phyloP scores from a whole-genome alignment of 2,888 invertebrate genomes.

The Arctia plantaginis region DNA sequence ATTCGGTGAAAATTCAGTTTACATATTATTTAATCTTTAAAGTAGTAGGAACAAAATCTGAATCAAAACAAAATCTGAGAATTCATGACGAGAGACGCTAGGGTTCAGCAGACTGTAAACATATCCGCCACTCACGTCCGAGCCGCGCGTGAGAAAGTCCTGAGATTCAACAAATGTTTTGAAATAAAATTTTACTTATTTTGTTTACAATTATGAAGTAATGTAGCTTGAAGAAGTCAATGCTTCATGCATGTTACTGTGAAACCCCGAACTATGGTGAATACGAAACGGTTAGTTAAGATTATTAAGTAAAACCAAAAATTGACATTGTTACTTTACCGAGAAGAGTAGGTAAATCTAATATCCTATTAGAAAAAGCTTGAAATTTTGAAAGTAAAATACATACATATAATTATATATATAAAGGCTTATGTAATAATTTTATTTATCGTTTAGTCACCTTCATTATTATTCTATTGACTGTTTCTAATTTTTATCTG shows the following conservation, averaged over 20 bases:
- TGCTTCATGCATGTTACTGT: not conserved
- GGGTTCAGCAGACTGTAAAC: slow-evolving; percentile 36
- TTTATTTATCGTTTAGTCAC: no score
- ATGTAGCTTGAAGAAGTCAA: not conserved
- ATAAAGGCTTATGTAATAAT: no score
- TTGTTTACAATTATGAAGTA: slow-evolving; percentile 5
- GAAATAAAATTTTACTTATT: slow-evolving; percentile 18
- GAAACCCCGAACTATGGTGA: not conserved
- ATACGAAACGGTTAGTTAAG: not conserved
- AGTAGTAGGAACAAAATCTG: slow-evolving; percentile 8
- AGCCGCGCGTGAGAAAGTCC: slow-evolving; percentile 15
- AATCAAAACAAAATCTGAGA: slow-evolving; percentile 42
- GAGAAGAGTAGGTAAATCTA: no score
- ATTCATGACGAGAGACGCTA: slow-evolving; percentile 24
- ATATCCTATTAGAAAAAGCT: no score
- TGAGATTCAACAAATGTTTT: slow-evolving; percentile 20
- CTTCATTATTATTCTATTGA: no score
- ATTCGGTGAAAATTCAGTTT: no score
- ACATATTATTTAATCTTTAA: slow-evolving; percentile 1
- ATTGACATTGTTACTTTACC: no score
- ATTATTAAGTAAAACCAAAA: no score
- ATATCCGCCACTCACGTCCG: slow-evolving; percentile 52
- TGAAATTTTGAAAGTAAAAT: no score
- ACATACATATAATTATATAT: no score
- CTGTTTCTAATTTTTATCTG: no score